Conservation (phyloP, 2,113 vertebrate genomes). For the Hippocampus comes region DNA sequence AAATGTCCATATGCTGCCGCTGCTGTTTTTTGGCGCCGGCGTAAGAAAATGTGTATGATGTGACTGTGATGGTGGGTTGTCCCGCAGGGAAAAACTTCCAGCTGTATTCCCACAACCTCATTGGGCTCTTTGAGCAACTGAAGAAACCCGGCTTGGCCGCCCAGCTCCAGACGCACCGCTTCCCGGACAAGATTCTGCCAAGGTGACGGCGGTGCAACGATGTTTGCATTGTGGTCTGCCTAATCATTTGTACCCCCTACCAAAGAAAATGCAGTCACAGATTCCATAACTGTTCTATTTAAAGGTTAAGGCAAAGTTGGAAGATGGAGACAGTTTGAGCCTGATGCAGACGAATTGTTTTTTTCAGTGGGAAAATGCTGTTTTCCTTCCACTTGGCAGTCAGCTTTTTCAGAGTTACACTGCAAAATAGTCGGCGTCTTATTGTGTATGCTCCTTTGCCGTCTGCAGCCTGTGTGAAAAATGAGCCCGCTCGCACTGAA, state of each 20-base stretch:
- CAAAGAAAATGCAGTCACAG: neutral
- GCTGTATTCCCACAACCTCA: conserved; percentile 96
- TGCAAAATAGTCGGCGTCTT: neutral
- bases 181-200: conserved; percentile 92
- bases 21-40: neutral
- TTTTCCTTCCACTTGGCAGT: neutral
- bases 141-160: conserved; percentile 92
- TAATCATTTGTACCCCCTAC: neutral
- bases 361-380: neutral
- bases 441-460: neutral
- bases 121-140: conserved; percentile 96
- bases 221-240: neutral
- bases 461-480: neutral
- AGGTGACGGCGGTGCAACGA: conserved; percentile 72
- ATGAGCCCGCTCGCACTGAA: neutral
- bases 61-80: conserved; percentile 8
- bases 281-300: neutral
- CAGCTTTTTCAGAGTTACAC: neutral
- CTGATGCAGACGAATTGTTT: neutral
- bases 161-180: conserved; percentile 95
- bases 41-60: neutral
- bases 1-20: conserved; percentile 13
- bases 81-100: conserved; percentile 90
- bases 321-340: too few species aligned
- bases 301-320: neutral